phyloP scores from a whole-genome alignment of 2,797 vertebrate species.

The Cygnus olor region DNA sequence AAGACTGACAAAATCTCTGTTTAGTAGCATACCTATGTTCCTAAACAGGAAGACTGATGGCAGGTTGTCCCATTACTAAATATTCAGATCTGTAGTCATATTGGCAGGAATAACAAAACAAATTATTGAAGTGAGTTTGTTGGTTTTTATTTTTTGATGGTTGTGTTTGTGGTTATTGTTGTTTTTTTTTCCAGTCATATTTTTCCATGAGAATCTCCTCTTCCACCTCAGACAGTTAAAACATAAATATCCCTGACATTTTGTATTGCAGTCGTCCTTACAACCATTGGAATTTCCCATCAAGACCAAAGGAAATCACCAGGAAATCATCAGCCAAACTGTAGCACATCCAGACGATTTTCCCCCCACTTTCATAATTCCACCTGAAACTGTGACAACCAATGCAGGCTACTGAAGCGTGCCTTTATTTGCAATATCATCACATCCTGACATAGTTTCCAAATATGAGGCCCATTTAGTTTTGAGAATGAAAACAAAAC shows the following conservation, averaged over 20 bases:
- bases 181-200: not conserved
- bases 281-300: not conserved
- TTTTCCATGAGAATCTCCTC: not conserved
- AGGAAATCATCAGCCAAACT: not conserved
- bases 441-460: not conserved
- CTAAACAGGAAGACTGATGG: not conserved
- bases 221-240: not conserved
- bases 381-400: not conserved
- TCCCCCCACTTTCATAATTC: not conserved
- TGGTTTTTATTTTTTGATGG: no score
- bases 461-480: not conserved
- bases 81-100: not conserved
- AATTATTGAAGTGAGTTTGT: rapidly evolving
- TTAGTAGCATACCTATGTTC: not conserved
- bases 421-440: not conserved
- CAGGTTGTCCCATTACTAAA: not conserved
- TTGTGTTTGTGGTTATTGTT: not conserved
- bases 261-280: not conserved
- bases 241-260: not conserved
- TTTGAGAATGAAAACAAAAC: not conserved
- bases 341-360: not conserved
- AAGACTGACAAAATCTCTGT: not conserved
- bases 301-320: not conserved
- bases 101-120: not conserved
- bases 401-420: not conserved